Conservation (phyloP, 2,797 vertebrate genomes). For the Myotis myotis region DNA sequence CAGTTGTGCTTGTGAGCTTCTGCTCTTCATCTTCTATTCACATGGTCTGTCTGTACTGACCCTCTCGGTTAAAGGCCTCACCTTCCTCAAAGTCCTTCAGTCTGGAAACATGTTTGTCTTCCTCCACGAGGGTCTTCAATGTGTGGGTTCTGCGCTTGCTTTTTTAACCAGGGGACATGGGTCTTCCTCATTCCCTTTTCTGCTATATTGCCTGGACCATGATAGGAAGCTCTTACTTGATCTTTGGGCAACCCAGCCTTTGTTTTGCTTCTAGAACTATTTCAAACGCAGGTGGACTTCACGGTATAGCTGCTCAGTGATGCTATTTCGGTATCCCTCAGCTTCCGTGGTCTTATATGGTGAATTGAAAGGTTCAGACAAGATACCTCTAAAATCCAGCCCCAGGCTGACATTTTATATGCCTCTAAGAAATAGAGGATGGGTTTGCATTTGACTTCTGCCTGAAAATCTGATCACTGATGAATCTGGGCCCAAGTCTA, state of each 20-base stretch:
- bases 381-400: background rate
- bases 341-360: background rate
- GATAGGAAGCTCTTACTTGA: background rate
- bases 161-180: background rate
- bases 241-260: background rate
- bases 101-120: background rate
- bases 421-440: background rate
- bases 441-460: background rate
- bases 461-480: background rate
- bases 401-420: background rate
- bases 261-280: background rate
- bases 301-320: background rate
- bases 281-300: background rate
- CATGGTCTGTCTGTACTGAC: background rate
- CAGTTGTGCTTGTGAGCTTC: background rate
- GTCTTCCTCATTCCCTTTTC: background rate
- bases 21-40: background rate
- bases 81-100: background rate
- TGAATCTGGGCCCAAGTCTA: background rate
- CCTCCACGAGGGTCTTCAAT: background rate
- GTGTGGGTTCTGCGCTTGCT: background rate
- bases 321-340: background rate
- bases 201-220: background rate
- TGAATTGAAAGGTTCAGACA: background rate
- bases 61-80: background rate